Conservation (phyloP, 2,888 invertebrate genomes). For the Polymixis lichenea region DNA sequence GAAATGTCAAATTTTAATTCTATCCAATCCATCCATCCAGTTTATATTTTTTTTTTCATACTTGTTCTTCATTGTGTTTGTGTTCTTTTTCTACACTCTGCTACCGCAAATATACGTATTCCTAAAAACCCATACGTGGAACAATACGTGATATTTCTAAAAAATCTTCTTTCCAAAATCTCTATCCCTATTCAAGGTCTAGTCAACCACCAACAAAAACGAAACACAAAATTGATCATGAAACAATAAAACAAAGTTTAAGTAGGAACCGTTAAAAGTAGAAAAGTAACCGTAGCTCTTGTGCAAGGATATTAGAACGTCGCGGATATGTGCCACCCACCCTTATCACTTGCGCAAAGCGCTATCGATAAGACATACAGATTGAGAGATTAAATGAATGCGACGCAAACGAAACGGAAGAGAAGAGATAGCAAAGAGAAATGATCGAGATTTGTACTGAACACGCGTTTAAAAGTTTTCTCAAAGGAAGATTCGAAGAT, state of each 20-base stretch:
- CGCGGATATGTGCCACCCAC: conserved; percentile 30
- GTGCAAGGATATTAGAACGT: conserved; percentile 15
- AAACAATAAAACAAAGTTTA: background rate
- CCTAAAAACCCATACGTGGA: too few species aligned
- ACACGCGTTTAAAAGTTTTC: conserved; percentile 59
- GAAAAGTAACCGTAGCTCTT: conserved; percentile 8
- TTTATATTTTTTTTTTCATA: too few species aligned
- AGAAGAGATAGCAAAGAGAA: conserved; percentile 60
- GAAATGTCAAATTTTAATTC: background rate
- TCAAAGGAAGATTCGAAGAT: conserved; percentile 35
- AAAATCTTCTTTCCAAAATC: background rate
- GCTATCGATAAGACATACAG: conserved; percentile 62
- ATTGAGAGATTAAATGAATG: conserved; percentile 62
- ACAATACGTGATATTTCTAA: too few species aligned
- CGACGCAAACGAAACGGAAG: conserved; percentile 60
- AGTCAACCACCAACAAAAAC: too few species aligned
- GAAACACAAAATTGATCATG: background rate
- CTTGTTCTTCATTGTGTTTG: too few species aligned
- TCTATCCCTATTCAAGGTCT: background rate
- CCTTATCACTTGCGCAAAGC: conserved; percentile 54
- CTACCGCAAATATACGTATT: too few species aligned
- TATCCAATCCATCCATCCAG: too few species aligned
- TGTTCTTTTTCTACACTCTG: too few species aligned
- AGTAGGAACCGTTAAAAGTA: background rate
- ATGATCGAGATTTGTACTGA: conserved; percentile 57